phyloP scores from a whole-genome alignment of 2,797 vertebrate genomes.

The Brachyalestes nurse region DNA sequence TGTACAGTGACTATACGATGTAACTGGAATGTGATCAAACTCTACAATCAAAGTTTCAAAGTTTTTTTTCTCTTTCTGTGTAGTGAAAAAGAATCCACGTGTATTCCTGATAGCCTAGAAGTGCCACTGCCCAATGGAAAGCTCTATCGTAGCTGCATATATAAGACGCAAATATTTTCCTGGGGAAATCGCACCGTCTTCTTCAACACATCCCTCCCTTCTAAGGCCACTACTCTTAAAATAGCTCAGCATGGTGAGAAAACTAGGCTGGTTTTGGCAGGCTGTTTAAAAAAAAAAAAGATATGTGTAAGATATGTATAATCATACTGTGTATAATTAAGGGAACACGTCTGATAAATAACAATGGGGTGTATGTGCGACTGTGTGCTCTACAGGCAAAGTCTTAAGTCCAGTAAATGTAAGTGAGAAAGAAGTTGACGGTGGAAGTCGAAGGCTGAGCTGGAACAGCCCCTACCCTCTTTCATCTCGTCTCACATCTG shows the following conservation, averaged over 20 bases:
- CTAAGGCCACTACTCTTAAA: conserved; percentile 34
- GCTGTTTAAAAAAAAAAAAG: no score
- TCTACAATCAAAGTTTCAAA: neutral
- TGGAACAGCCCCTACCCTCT: conserved; percentile 74
- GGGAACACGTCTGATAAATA: neutral
- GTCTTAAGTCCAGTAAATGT: conserved; percentile 63
- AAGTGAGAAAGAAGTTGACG: conserved; percentile 28
- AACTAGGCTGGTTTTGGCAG: no score
- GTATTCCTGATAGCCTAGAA: neutral
- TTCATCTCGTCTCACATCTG: conserved; percentile 58
- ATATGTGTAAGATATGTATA: no score
- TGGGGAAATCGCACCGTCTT: conserved; percentile 31
- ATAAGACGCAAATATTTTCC: rapidly evolving
- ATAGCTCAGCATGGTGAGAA: conserved; percentile 68
- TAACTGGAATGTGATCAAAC: neutral
- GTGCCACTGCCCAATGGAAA: conserved; percentile 31
- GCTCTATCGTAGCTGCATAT: conserved; percentile 55
- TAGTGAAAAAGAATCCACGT: rapidly evolving
- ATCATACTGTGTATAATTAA: no score
- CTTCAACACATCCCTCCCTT: conserved; percentile 59
- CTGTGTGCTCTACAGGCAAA: conserved; percentile 66
- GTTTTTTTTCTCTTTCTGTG: conserved; percentile 6
- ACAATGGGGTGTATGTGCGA: conserved; percentile 3
- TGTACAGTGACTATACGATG: neutral
- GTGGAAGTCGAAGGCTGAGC: conserved; percentile 53